Base-by-base conservation (phyloP, 2,113 vertebrate species). In the Zosterops borbonicus region DNA sequence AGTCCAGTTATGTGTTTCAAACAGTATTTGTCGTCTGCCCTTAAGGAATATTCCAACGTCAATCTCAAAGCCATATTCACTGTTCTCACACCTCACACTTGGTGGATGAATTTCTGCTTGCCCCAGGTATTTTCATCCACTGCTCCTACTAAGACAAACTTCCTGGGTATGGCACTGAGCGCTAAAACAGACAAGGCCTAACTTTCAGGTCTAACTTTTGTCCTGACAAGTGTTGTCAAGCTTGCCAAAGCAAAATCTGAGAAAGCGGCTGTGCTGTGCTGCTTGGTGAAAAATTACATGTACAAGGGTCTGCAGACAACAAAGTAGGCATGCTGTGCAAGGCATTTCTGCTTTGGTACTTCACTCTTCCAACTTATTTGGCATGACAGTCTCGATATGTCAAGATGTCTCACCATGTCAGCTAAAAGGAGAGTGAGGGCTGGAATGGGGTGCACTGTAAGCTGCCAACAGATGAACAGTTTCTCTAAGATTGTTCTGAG, bases 61-160 rank as follows among this genome's bases (percentile, higher is more conserved):
- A 19, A 21, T 69, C 21, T 89, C 73, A 92, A 76, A 81, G 15
- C 23, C 47, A 4, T 63, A 8, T 62, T 77, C 35, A 8, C 10
- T 37, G 19, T 19, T 37, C 0, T 0, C 23, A 37, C 9, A 21
- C 28, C 37, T 86, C n/a, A 53, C 3, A 24, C 22, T 63, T 67
- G 47, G 24, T 35, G 20, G 22, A 20, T 39, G 60, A 87, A 25
- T 44, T 92, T 35, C 35, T 6, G 0, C 18, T 55, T 63, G 24
- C 29, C 50, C 27, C 12, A 39, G 14, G 19, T n/a, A 8, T 80
- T 88, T 90, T 58, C 42, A 18, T 52, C 11, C 4, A 5, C 7
- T 37, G 16, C 5, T 33, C 28, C 27, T 78, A 24, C 44, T 42
- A 18, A 71, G 41, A 68, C 23, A 59, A 78, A 14, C 44, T 60